Evolutionary conservation across 2,888 invertebrate genomes (phyloP), one percentile per base, ranked within the genome.

Genomic region (Agrilus cyanescens): DNA sequence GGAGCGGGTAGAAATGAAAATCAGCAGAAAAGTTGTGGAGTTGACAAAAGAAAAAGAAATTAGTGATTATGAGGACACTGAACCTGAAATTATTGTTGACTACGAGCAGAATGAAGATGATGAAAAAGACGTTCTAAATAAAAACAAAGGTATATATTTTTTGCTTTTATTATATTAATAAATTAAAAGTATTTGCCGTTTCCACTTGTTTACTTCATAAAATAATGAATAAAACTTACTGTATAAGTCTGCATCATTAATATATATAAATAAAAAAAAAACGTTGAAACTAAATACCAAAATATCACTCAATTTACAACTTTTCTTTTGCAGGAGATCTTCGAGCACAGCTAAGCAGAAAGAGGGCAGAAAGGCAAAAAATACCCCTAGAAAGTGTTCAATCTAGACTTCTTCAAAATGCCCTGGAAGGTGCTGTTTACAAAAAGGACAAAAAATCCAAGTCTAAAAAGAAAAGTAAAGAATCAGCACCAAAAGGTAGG

Each of bases 391-490:
- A 63, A 43, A 68, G 66, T 38, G 67, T 62, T 12, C 59, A 70
- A 20, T 68, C 70, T 5, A 59, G 74, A 48, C 58, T 74, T 36
- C 59, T 73, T 37, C 71, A 74, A 48, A 72, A 66, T 40, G 73
- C 73, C 16, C 64, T 74, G 31, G 67, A 72, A 58, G 69, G 71
- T 45, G 72, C 70, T 46, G 70, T 70, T 42, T 69, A 69, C 50
- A 69, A 69, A 65, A 71, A 65, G 51, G 60, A 52, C 13, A 59
- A 59, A 44, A 59, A 61, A 43, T 34, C 40, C 2, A 47, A 47
- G 31, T 38, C 43, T 10, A 54, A 57, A 25, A 57, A 57, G 46
- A 57, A 55, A 35, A 55, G 58, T 43, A 60, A 56, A 46, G 53
- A 54, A 47, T 38, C 53, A 46, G 48, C 48, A 46, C 54, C 50